Conservation (phyloP, 2,113 vertebrate species). For the Proterorhinus semilunaris region DNA sequence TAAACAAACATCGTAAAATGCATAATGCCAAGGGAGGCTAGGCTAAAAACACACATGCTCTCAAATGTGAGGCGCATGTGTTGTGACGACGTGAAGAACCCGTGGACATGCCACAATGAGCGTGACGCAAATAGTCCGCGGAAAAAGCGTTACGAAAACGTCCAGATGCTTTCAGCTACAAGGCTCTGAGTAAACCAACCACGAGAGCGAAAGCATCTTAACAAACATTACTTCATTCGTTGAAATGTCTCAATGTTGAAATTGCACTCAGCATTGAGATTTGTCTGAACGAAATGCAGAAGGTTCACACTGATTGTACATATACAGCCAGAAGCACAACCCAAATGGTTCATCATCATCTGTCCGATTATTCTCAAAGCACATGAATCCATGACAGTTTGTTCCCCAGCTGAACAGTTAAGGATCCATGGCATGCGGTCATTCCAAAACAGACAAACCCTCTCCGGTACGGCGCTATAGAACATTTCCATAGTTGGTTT, state of each 20-base stretch:
- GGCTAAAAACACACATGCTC: constrained; percentile 13
- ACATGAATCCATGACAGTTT: no score
- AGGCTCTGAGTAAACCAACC: background rate
- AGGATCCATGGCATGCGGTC: no score
- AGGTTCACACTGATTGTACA: background rate
- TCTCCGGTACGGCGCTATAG: no score
- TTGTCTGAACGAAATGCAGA: background rate
- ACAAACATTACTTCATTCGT: background rate
- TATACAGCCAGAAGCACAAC: background rate
- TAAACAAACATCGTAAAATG: constrained; percentile 53
- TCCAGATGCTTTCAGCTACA: background rate
- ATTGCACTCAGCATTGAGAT: background rate
- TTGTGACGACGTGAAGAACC: constrained; percentile 4
- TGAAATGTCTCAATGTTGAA: background rate
- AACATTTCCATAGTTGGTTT: no score
- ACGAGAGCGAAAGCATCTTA: background rate
- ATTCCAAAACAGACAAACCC: no score
- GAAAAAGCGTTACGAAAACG: background rate
- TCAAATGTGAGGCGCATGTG: background rate
- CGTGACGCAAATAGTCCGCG: background rate
- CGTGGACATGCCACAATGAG: background rate
- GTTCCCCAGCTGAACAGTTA: no score
- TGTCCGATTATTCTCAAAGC: no score
- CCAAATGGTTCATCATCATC: no score
- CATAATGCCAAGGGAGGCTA: constrained; percentile 25